These are phyloP conservation scores for Cuniculus paca DNA, from an alignment of 2,797 vertebrate genomes.

Conservation along the genomic window DNA sequence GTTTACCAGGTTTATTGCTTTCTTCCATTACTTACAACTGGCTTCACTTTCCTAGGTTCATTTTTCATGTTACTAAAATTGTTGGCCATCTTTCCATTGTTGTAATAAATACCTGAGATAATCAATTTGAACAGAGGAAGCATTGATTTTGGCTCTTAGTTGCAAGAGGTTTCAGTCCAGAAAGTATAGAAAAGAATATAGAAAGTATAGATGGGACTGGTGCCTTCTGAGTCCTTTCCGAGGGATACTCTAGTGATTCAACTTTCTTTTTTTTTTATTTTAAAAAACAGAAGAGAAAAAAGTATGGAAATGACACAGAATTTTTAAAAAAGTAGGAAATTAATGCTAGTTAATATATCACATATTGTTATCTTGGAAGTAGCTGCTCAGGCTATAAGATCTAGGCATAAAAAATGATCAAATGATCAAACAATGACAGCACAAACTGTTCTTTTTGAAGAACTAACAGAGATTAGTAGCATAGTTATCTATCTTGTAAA, in stretches of 20 bases:
- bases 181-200: not conserved
- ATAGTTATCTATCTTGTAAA: too few relatives aligned
- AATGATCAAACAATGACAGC: too few relatives aligned
- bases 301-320: too few relatives aligned
- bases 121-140: not conserved
- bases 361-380: too few relatives aligned
- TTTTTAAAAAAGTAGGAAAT: too few relatives aligned
- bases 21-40: not conserved
- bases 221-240: not conserved
- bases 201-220: not conserved
- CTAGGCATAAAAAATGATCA: too few relatives aligned
- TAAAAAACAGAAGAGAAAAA: too few relatives aligned
- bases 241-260: not conserved
- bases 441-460: too few relatives aligned
- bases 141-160: not conserved
- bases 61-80: not conserved
- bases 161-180: not conserved
- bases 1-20: not conserved
- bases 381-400: too few relatives aligned
- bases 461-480: too few relatives aligned
- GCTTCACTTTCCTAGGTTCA: not conserved
- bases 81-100: not conserved
- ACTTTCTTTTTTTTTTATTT: too few relatives aligned
- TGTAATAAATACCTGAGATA: not conserved
- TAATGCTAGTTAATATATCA: too few relatives aligned